A percentile compares a stretch with the other conserved stretches of the same genome.
phyloP scores from a whole-genome alignment of 2,888 invertebrate species.

The Hymenopus coronatus region DNA sequence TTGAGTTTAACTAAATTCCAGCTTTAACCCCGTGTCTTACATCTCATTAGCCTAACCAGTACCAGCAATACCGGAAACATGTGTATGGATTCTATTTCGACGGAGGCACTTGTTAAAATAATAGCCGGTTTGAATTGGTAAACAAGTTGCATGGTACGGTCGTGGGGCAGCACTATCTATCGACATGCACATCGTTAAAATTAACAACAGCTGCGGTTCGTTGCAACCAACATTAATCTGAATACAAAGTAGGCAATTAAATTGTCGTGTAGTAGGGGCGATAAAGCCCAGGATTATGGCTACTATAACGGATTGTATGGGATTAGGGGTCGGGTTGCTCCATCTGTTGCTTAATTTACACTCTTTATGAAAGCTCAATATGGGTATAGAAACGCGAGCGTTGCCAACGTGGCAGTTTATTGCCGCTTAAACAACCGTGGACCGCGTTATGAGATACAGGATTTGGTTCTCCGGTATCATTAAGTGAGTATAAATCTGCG shows the following conservation, averaged over 20 bases:
- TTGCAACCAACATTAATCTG: conserved; percentile 9
- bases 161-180: background rate
- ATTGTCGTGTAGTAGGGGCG: background rate
- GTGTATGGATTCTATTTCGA: background rate
- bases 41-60: background rate
- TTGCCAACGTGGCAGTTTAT: background rate
- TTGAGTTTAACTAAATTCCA: no score
- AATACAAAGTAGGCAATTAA: conserved; percentile 8
- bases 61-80: background rate
- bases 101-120: background rate
- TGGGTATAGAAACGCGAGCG: background rate
- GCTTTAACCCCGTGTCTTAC: background rate
- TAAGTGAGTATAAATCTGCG: background rate
- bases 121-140: background rate
- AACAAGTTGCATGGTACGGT: background rate
- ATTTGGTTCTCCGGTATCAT: background rate
- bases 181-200: background rate
- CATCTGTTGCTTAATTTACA: background rate
- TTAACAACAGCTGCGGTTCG: conserved; percentile 2
- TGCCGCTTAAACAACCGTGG: background rate
- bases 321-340: background rate
- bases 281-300: background rate
- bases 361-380: background rate
- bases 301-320: background rate
- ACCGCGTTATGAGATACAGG: background rate